Base-by-base conservation (phyloP, 2,888 invertebrate genomes). In the Epistrophe grossulariae region DNA sequence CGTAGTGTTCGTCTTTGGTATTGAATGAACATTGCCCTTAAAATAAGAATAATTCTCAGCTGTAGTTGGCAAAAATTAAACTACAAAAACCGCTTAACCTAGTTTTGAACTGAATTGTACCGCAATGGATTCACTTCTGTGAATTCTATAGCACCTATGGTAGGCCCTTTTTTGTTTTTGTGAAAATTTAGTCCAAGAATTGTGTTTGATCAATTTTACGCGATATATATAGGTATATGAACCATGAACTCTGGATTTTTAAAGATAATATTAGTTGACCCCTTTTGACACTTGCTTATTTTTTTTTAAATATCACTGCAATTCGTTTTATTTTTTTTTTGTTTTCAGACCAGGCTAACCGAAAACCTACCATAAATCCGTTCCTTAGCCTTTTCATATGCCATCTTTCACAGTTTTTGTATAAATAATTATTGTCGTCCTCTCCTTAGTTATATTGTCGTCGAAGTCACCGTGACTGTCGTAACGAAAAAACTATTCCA, bases 141-240 rank as follows among this genome's bases (percentile, higher is more conserved):
- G 24, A 24, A 24, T 24, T 59, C 66, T 11, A 78, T 66, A 55
- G 28, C 17, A 48, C 66, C 66, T 43, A 40, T 31, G 7, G 17
- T n/a, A 2, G 9, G 8, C 8, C 5, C 4, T 43, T 43, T 15
- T 13, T 43, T 17, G n/a, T 7, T 9, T 11, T 6, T 7, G 4
- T 15, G 35, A 24, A 68, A 38, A 55, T 70, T 74, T 40, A 28
- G 70, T 8, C 24, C 15, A 11, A 17, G 17, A 8, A 11, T 17
- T 68, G 73, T 85, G 81, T 85, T 85, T 85, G 81, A 85, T 85
- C 84, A 85, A 85, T 85, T 85, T 68, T 40, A 72, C 66, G 35
- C 24, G 52, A 4, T 3, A 24, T 24, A 4, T 3, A 24, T 24
- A 24, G 24, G 1, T 43, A 38, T 50, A 19, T 70, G 57, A 70